These are phyloP conservation scores for Hylaeus volcanicus DNA, from an alignment of 1,140 invertebrate species.

Conservation along the genomic window DNA sequence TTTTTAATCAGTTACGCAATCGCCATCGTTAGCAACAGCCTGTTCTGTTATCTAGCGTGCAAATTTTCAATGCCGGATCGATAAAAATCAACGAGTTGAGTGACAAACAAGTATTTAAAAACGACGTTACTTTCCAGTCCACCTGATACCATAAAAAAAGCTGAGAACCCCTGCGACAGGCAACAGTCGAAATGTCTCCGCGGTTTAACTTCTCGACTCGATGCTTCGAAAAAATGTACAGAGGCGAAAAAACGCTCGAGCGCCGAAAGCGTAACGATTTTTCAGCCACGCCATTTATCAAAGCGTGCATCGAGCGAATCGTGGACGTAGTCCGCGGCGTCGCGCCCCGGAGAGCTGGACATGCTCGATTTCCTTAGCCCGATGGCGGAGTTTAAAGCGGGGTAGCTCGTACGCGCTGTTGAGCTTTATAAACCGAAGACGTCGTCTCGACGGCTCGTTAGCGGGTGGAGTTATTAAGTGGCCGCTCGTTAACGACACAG, in stretches of 20 bases:
- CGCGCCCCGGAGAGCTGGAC: slow-evolving; percentile 24
- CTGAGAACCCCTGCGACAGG: too few species aligned
- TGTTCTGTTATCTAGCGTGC: too few species aligned
- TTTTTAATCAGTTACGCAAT: too few species aligned
- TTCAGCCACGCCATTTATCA: slow-evolving; percentile 15
- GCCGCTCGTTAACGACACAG: slow-evolving; percentile 54
- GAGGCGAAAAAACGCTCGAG: background rate
- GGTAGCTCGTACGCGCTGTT: slow-evolving; percentile 36
- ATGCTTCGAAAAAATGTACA: background rate
- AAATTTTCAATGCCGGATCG: too few species aligned
- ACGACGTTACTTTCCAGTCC: too few species aligned
- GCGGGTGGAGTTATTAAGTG: slow-evolving; percentile 63
- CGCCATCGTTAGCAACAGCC: too few species aligned
- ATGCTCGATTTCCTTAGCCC: slow-evolving; percentile 57
- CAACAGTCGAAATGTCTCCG: too few species aligned
- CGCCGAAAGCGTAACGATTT: slow-evolving; percentile 1
- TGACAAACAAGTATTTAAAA: too few species aligned
- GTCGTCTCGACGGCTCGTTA: slow-evolving; percentile 64
- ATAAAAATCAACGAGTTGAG: too few species aligned
- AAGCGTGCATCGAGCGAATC: slow-evolving; percentile 9
- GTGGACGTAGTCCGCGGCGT: slow-evolving; percentile 33
- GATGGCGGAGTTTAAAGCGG: slow-evolving; percentile 23
- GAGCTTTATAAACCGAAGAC: slow-evolving; percentile 59
- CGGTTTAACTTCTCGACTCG: too few species aligned
- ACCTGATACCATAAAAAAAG: too few species aligned